Percentiles rank a stretch among this genome's conserved stretches.
phyloP scores from a whole-genome alignment of 2,797 vertebrate species.

The Loriculus beryllinus region DNA sequence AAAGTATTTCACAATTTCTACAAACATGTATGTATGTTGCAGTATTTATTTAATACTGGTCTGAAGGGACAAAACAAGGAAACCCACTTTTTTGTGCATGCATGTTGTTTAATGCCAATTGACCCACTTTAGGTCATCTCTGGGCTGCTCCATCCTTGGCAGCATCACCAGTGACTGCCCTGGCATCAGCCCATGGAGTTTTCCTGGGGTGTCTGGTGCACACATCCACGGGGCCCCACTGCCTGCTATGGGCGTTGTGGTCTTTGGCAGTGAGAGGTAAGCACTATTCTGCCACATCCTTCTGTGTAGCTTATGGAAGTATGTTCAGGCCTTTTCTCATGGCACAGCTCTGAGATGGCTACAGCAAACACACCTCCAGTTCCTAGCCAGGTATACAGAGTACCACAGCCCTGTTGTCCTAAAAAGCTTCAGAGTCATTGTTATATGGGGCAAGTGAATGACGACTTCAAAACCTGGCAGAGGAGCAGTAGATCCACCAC shows the following conservation, averaged over 20 bases:
- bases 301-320: neutral
- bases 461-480: neutral
- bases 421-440: neutral
- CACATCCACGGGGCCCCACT: accelerated
- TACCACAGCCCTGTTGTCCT: neutral
- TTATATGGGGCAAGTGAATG: neutral
- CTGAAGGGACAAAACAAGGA: neutral
- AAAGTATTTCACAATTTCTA: neutral
- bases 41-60: neutral
- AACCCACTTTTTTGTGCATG: accelerated
- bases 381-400: accelerated
- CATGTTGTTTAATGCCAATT: neutral
- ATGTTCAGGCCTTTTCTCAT: accelerated
- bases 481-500: neutral
- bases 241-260: accelerated
- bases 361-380: neutral
- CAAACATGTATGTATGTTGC: neutral
- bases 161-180: neutral
- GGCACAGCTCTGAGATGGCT: neutral
- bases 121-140: neutral
- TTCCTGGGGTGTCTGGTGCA: neutral
- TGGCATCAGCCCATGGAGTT: accelerated
- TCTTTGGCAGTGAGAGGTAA: accelerated
- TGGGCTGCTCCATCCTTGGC: neutral
- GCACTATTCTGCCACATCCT: neutral